Evolutionary conservation across 2,888 invertebrate genomes (phyloP), one percentile per base, ranked within the genome.

Genomic region (Phasia obesa): DNA sequence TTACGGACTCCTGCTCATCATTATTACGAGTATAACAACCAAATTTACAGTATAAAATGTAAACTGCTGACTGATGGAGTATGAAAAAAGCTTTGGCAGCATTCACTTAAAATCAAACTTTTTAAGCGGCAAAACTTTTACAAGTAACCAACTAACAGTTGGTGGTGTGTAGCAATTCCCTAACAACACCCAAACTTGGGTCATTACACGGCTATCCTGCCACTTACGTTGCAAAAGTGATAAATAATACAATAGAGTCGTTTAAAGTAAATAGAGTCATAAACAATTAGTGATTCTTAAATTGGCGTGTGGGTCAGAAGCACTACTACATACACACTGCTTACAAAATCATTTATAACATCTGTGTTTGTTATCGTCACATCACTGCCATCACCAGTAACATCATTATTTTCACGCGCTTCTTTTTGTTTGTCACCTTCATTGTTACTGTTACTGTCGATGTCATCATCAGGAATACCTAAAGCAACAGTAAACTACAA

Each of bases 251-350:
- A 27, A 35, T 17, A 47, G n/a, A n/a, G 25, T 59, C n/a, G 2
- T 59, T 76, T 69, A 31, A 31, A 13, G 21, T 2, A 13, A 59
- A 51, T 51, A 51, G 59, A 69, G 23, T 74, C 81, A 73, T 70
- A 62, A 59, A 65, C 77, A 84, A 84, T 84, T 84, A 84, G 81
- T 84, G 76, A 47, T 53, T 74, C 69, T 70, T 62, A 77, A 84
- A 81, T 84, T 67, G 81, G 75, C 76, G 80, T 76, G 38, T 62
- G 67, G 75, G 67, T 82, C 78, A 70, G 65, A 78, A 65, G 70
- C 64, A 60, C 78, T 64, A n/a, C 35, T 11, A 11, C 11, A 9
- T 35, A 70, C 35, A 57, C 55, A 51, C 1, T 23, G 53, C 35
- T 62, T 57, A 42, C 42, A 53, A 71, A 65, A 67, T 21, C 65